Evolutionary conservation across 2,113 vertebrate species (phyloP), one percentile per base, ranked within the genome.

Genomic region (Centropus bengalensis): DNA sequence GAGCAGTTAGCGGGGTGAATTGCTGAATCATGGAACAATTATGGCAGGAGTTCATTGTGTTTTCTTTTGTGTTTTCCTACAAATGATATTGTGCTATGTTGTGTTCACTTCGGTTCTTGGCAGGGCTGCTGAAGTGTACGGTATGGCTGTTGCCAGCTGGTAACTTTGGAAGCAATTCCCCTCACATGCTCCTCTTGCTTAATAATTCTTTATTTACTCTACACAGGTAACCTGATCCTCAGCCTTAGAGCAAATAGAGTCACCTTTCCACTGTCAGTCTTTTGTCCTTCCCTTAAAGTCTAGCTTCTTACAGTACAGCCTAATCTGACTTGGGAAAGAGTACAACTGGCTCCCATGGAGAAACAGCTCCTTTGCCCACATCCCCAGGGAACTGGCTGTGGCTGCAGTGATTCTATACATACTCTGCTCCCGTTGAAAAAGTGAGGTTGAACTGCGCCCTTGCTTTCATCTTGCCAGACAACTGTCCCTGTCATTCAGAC

Each of bases 21-120:
- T 96, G 96, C 97, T 98, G 97, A 97, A 96, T 98, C 97, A 96
- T 94, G 88, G 95, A 97, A 96, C 94, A 92, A 68, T 97, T 96
- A 94, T 52, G 89, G 91, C n/a, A 95, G 76, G 32, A 62, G 89
- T 94, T 79, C 59, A n/a, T n/a, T n/a, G n/a, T n/a, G n/a, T 93
- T 51, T 82, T 58, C 2, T 38, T 87, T 52, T 83, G 42, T 95
- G 89, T 79, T 93, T 96, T 93, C 69, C 77, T 92, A 85, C 91
- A 81, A 93, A 96, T 93, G 91, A 82, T 95, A 86, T 69, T 91
- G 68, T 76, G 66, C 45, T 70, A 17, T 26, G 88, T 36, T 88
- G 83, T 20, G 38, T 88, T 94, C 81, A 44, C 7, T 67, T 82
- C 88, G 68, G 71, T 47, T 90, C 82, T 60, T 92, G 93, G 93